Evolutionary conservation across 1,140 invertebrate genomes (phyloP).

Genomic region (Oryzaephilus surinamensis): DNA sequence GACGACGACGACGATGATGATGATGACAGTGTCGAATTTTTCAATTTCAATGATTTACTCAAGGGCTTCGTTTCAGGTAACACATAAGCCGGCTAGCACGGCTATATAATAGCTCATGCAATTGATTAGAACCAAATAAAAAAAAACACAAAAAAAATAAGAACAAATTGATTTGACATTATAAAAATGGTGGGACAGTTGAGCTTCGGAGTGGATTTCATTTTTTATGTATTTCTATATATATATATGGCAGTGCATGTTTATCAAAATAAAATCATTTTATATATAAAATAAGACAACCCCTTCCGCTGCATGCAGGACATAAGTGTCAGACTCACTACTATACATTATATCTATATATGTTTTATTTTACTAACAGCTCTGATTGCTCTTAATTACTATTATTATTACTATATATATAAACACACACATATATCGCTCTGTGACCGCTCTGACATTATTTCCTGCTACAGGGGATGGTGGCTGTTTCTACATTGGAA

Average conservation of each 20-base stretch:
- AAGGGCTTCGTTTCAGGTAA: conserved; percentile 29
- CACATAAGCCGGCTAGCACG: too few species aligned
- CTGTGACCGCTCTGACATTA: conserved; percentile 45
- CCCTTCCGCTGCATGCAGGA: conserved; percentile 33
- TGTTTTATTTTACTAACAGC: conserved; percentile 18
- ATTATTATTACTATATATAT: background rate
- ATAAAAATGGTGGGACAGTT: conserved; percentile 8
- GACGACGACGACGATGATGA: conserved; percentile 44
- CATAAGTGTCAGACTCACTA: conserved; percentile 38
- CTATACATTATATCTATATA: conserved; percentile 5
- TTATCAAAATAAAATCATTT: conserved; percentile 14
- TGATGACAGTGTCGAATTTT: conserved; percentile 37
- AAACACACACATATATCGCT: background rate
- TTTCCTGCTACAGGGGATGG: conserved; percentile 72
- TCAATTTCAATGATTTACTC: conserved; percentile 32
- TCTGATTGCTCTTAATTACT: conserved; percentile 16
- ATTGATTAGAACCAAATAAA: too few species aligned
- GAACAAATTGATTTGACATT: conserved; percentile 3
- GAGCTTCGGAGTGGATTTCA: conserved; percentile 23
- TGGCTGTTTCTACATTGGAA: conserved; percentile 91
- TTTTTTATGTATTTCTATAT: too few species aligned
- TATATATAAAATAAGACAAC: background rate
- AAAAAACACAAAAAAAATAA: too few species aligned
- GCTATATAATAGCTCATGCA: too few species aligned
- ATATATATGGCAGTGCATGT: conserved; percentile 30